Evolutionary conservation across 2,888 invertebrate genomes (phyloP).

Genomic region (Lasioglossum marginatum): DNA sequence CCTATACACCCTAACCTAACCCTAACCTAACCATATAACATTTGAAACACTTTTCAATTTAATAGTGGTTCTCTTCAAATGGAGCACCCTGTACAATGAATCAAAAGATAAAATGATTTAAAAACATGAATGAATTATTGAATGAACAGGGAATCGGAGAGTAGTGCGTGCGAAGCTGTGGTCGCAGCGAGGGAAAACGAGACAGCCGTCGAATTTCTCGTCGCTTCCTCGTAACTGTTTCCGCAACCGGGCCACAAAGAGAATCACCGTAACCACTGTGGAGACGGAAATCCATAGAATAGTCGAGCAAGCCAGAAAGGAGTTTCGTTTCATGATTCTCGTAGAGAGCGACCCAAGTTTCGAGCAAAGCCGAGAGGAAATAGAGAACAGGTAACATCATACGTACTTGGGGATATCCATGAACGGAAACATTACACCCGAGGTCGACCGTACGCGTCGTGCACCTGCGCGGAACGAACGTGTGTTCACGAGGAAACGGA

Average conservation of each 20-base stretch:
- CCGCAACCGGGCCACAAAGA: constrained; percentile 30
- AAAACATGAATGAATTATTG: not conserved
- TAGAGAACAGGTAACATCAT: constrained; percentile 75
- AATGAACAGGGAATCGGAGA: not conserved
- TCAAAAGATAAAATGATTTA: not conserved
- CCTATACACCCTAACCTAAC: too few relatives aligned
- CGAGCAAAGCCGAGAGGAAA: constrained; percentile 57
- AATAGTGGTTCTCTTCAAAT: too few relatives aligned
- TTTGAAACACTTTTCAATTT: too few relatives aligned
- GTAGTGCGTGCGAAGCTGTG: not conserved
- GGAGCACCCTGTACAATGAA: too few relatives aligned
- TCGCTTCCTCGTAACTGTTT: constrained; percentile 41
- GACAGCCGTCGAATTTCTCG: constrained; percentile 38
- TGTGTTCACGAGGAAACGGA: constrained; percentile 36
- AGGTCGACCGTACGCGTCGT: constrained; percentile 60
- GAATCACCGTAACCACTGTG: constrained; percentile 43
- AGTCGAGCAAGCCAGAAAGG: constrained; percentile 34
- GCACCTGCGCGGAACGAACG: constrained; percentile 42
- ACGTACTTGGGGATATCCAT: constrained; percentile 71
- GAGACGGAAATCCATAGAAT: constrained; percentile 67
- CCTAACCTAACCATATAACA: too few relatives aligned
- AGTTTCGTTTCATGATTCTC: constrained; percentile 71
- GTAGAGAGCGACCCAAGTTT: constrained; percentile 54
- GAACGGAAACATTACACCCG: constrained; percentile 76
- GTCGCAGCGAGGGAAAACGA: constrained; percentile 22